Base-by-base conservation (phyloP, 2,888 invertebrate species). In the Agrochola circellaris region DNA sequence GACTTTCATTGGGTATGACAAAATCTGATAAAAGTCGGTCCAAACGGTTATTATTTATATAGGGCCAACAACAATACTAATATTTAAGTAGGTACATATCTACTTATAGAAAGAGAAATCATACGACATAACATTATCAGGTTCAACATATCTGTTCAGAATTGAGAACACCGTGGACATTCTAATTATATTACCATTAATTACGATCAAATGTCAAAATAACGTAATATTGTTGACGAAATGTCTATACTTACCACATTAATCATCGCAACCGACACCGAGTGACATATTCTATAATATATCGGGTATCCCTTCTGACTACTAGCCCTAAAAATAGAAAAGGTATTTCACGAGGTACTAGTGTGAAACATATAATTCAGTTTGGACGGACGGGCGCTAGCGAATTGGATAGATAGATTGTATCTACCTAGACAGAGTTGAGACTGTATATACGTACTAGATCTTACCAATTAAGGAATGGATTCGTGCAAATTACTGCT, bases 391-490 rank as follows among this genome's bases (percentile, higher is more conserved):
- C 20, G 66, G 9, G 60, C 56, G 48, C 38, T 15, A 51, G 56
- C 26, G 26, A 75, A 77, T 73, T 65, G 70, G 38, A 51, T 67
- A 58, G 26, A 61, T 68, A 56, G 61, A 64, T 75, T 34, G 15
- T 80, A 77, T 72, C 74, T 81, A 76, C 42, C 61, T 73, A 62
- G 70, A 61, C n/a, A 48, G 34, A 76, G 61, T 54, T 70, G 15
- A 69, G 13, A 42, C 26, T 67, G 42, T 42, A 58, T 84, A 54
- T 51, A 71, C 56, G 42, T 69, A 73, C 75, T 79, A 77, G 76
- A 77, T 79, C 61, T 66, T 77, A 73, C 79, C 82, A 79, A 87
- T 85, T 85, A 82, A 69, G 61, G 65, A 56, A 54, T 70, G 65
- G 45, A 76, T 64, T 80, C 62, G 65, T 34, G 64, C 62, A 65